Base-by-base conservation (phyloP, 92 coral and sea anemone species). In the Desmophyllum pertusum region DNA sequence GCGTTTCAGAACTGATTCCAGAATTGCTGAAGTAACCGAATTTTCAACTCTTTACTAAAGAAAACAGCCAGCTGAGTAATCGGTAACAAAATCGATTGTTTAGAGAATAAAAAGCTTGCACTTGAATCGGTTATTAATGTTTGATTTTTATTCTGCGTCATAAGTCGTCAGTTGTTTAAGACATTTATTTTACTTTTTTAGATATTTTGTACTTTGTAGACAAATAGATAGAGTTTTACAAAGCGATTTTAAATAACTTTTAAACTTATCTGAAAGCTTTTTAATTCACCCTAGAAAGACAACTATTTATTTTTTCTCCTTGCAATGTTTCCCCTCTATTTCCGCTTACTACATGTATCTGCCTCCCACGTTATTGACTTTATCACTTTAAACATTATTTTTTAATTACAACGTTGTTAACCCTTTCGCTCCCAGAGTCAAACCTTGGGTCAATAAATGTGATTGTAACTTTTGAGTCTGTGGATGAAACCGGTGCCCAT, bases 21-120 rank as follows among this genome's bases (percentile, higher is more conserved):
- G n/a, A n/a, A n/a, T 37, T 50, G 61, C 63, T 50, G n/a, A 29
- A 29, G 38, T 50, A 52, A 75, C 10, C 38, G 40, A 0, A 30
- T 46, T 30, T 25, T 73, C 36, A 46, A 29, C 57, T n/a, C 61
- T 42, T 25, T 73, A 10, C 10, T 59, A 25, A 27, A 17, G 63
- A 74, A 75, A 75, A 38, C 35, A 15, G 57, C 3, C 79, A 51
- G 79, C 79, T 75, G 79, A 19, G 46, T 29, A 75, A 75, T 50
- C 46, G 6, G n/a, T n/a, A 46, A 42, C 52, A 0, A 73, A 75
- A 75, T 75, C 27, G 33, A 35, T 52, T 51, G 79, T 75, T 75
- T 75, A 7, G 30, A 23, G 3, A 48, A 75, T 3, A 36, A 21
- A 75, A 52, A 52, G 18, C 65, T 35, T 14, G 11, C 42, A 17